Base-by-base conservation (phyloP, 1,140 invertebrate genomes). In the Lepidurus apus region DNA sequence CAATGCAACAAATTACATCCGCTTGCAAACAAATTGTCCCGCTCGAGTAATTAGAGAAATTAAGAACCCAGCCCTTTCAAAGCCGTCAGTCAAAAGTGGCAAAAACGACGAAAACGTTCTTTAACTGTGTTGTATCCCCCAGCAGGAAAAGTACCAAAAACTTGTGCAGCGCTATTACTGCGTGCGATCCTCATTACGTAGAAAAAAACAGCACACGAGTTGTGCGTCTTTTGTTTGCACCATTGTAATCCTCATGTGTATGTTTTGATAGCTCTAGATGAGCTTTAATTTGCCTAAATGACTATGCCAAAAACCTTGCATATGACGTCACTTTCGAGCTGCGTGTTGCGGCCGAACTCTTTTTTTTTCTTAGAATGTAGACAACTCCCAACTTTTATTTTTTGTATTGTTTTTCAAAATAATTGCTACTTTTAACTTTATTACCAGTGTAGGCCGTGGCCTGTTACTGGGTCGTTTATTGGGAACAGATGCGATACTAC, bases 1-100 rank as follows among this genome's bases (percentile, higher is more conserved):
- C 53, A 65, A 65, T 65, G n/a, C 53, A 65, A 65, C 53, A 65
- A 65, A 65, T 65, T 65, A 65, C 53, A 65, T 65, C 53, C 53
- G 53, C 53, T 65, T 65, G 53, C 53, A 65, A 65, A 65, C 53
- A 65, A 65, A 65, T 65, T 65, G 53, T 65, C 53, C 53, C 53
- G 53, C 53, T 65, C 53, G 53, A 65, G 53, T 65, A 65, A 65
- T 65, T 65, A 65, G 53, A 65, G 53, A 65, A 65, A 65, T 65
- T 65, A 65, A 65, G 53, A 65, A 65, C 53, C 53, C 53, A 65
- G 21, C 53, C 53, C 53, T 9, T 17, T 65, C 53, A 65, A 65
- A 65, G 53, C 53, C 53, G 53, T 65, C 53, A 65, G n/a, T 65
- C 53, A 65, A 65, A 65, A 65, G 53, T 65, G 21, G 53, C 53